phyloP scores from a whole-genome alignment of 2,113 vertebrate genomes.

The Tychaedon coryphoeus region DNA sequence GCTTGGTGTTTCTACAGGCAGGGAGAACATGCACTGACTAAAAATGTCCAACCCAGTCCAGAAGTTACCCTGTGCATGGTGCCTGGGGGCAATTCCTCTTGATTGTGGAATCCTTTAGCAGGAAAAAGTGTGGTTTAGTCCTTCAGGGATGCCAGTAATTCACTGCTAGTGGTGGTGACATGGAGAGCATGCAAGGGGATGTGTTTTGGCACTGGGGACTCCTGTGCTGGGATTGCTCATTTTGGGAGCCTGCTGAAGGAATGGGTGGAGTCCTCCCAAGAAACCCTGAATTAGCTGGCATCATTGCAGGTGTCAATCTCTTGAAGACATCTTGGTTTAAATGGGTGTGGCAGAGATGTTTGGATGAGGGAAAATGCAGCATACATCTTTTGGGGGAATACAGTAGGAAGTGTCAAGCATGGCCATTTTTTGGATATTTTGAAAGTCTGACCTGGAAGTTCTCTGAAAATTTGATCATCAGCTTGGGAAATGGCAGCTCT shows the following conservation, averaged over 20 bases:
- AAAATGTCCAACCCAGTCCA: neutral
- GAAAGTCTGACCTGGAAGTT: neutral
- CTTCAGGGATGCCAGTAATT: neutral
- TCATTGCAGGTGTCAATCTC: neutral
- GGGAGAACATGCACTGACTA: neutral
- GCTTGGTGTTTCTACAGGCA: neutral
- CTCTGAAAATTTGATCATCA: neutral
- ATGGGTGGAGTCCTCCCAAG: neutral
- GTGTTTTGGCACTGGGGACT: neutral
- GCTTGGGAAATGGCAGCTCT: neutral
- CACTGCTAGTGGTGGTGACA: rapidly evolving
- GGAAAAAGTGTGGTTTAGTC: neutral
- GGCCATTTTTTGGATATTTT: neutral
- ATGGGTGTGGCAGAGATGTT: neutral
- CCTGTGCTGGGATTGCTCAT: neutral
- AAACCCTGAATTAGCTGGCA: neutral
- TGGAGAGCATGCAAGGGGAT: rapidly evolving
- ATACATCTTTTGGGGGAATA: neutral
- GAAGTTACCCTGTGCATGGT: neutral
- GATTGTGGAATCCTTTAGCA: neutral
- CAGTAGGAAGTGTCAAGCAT: neutral
- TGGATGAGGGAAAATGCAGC: neutral
- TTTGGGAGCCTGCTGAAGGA: neutral
- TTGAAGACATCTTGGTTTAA: neutral
- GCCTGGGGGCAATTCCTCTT: neutral